Conservation (phyloP, 2,797 vertebrate genomes). For the Danio kyathit region DNA sequence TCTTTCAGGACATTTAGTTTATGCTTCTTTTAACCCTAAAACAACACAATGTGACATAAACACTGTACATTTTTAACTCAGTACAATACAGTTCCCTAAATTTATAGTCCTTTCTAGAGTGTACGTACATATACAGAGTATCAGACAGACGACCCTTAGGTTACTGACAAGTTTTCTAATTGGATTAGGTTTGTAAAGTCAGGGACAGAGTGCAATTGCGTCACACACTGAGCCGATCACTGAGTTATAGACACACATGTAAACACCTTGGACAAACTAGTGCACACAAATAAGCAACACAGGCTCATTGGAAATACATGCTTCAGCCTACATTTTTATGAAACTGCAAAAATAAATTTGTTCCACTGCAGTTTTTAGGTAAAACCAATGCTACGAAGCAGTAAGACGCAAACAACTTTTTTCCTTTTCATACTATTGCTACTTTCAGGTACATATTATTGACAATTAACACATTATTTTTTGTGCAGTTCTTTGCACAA, state of each 20-base stretch:
- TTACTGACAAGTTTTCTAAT: constrained; percentile 50
- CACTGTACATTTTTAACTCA: no score
- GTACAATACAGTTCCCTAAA: not conserved
- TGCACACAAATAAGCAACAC: constrained; percentile 7
- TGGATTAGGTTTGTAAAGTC: constrained; percentile 50
- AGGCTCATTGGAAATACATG: not conserved
- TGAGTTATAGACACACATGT: constrained; percentile 16
- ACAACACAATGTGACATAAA: not conserved
- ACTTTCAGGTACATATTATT: no score
- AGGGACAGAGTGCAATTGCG: constrained; percentile 45
- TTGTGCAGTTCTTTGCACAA: no score
- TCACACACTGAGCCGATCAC: constrained; percentile 57
- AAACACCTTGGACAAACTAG: not conserved
- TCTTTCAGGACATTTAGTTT: not conserved
- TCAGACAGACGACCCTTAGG: constrained; percentile 39
- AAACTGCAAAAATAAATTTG: no score
- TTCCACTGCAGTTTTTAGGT: no score
- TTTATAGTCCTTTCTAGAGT: not conserved
- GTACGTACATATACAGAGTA: constrained; percentile 3
- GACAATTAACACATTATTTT: no score
- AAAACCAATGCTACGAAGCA: no score
- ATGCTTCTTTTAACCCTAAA: not conserved
- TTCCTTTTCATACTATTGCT: no score
- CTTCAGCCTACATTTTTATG: no score
- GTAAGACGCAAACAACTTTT: no score